Evolutionary conservation across 2,888 invertebrate genomes (phyloP).

Genomic region (Digitonthophagus gazella): DNA sequence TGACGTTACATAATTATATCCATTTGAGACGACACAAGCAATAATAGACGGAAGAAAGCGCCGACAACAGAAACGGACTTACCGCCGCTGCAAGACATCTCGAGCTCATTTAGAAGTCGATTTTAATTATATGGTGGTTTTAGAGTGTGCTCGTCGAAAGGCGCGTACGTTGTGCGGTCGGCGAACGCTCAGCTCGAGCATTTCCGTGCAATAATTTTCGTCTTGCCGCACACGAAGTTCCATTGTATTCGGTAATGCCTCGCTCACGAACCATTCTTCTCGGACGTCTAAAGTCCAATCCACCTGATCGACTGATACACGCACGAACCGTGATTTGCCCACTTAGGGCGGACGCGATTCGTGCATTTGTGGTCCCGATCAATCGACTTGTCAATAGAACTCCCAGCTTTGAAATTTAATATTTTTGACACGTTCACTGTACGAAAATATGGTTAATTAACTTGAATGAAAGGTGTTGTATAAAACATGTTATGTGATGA

Average conservation of each 20-base stretch:
- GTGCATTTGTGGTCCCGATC: conserved; percentile 1
- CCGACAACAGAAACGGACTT: not conserved
- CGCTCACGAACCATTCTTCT: conserved; percentile 39
- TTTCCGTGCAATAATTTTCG: conserved; percentile 42
- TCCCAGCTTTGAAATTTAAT: not conserved
- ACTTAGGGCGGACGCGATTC: conserved; percentile 3
- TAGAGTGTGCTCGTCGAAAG: conserved; percentile 4
- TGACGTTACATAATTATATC: not conserved
- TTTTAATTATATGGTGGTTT: conserved; percentile 2
- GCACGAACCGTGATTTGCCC: conserved; percentile 11
- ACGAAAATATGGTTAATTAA: not conserved
- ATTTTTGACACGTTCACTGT: not conserved
- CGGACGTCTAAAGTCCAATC: conserved; percentile 27
- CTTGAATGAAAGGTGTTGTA: too few species aligned
- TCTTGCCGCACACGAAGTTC: conserved; percentile 46
- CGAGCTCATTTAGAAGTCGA: not conserved
- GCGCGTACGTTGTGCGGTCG: not conserved
- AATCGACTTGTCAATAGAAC: not conserved
- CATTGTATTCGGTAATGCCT: conserved; percentile 45
- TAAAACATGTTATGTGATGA: too few species aligned
- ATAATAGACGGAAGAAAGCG: not conserved
- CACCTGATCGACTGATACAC: conserved; percentile 17
- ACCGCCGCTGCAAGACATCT: not conserved
- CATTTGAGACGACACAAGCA: not conserved
- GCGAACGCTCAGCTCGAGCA: conserved; percentile 9